These are phyloP conservation scores for Psix sp. DNA, from an alignment of 1,140 invertebrate genomes.

Conservation along the genomic window DNA sequence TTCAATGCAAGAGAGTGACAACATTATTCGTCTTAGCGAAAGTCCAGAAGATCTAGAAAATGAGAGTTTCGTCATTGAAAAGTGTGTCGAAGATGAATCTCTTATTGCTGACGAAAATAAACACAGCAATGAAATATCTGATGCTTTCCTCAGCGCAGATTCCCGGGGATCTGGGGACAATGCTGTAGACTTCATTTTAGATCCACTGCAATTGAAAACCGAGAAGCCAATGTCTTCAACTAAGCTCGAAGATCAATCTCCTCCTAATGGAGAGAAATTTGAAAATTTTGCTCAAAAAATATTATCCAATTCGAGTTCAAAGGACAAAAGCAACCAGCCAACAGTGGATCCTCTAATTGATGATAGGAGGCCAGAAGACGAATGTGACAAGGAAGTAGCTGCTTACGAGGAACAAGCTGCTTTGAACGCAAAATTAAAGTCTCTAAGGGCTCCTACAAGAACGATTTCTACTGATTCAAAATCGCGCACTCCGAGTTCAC, in stretches of 20 bases:
- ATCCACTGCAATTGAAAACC: slow-evolving; percentile 25
- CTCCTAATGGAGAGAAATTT: slow-evolving; percentile 13
- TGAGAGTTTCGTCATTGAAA: slow-evolving; percentile 46
- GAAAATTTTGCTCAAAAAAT: slow-evolving; percentile 26
- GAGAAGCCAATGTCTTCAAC: background rate
- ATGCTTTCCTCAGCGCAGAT: slow-evolving; percentile 37
- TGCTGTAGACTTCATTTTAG: slow-evolving; percentile 50
- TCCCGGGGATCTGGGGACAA: slow-evolving; percentile 51
- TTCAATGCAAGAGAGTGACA: slow-evolving; percentile 2
- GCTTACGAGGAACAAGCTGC: slow-evolving; percentile 31
- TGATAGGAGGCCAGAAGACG: slow-evolving; percentile 24
- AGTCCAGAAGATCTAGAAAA: slow-evolving; percentile 46
- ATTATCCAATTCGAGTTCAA: background rate
- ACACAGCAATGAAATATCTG: background rate
- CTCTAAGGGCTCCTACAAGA: background rate
- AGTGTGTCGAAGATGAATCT: slow-evolving; percentile 40
- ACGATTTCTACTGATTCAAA: slow-evolving; percentile 4
- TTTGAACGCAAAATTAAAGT: background rate
- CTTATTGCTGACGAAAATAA: slow-evolving; percentile 10
- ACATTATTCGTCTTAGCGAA: slow-evolving; percentile 37
- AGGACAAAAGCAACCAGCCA: background rate
- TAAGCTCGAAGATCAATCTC: slow-evolving; percentile 2
- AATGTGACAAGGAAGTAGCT: slow-evolving; percentile 41
- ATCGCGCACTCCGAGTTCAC: background rate
- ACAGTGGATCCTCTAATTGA: background rate